Evolutionary conservation across 2,113 vertebrate genomes (phyloP).

Genomic region (Cyphomyrus plagiostoma): DNA sequence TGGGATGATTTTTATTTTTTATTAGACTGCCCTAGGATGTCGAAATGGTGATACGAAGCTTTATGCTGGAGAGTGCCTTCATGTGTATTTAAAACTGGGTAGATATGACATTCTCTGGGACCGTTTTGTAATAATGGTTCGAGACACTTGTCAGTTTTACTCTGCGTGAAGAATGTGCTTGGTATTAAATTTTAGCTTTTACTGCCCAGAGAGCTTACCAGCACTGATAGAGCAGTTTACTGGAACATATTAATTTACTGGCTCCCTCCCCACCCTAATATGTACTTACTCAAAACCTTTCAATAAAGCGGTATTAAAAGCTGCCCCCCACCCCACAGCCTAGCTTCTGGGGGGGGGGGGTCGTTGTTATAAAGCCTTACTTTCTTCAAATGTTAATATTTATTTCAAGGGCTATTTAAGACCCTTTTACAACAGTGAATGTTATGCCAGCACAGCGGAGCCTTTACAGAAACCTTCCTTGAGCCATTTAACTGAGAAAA

Average conservation of each 20-base stretch:
- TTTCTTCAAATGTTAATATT: background rate
- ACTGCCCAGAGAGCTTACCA: background rate
- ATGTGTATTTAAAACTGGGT: background rate
- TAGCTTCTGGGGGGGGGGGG: background rate
- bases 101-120: background rate
- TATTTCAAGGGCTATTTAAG: background rate
- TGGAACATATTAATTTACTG: constrained; percentile 4
- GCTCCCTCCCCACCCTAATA: background rate
- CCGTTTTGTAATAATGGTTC: background rate
- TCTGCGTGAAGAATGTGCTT: background rate
- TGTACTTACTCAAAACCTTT: background rate
- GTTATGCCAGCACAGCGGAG: too few species aligned
- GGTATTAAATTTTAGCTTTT: background rate
- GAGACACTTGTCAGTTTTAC: background rate
- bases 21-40: background rate
- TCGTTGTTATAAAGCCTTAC: background rate
- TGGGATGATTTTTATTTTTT: background rate
- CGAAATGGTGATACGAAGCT: background rate
- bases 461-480: background rate
- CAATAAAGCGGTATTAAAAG: background rate
- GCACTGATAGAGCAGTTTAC: background rate
- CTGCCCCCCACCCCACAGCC: background rate
- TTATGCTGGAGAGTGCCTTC: background rate
- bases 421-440: background rate
- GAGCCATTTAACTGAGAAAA: background rate